These are phyloP conservation scores for Pterocles burchelli DNA, from an alignment of 2,113 vertebrate genomes.

Conservation along the genomic window DNA sequence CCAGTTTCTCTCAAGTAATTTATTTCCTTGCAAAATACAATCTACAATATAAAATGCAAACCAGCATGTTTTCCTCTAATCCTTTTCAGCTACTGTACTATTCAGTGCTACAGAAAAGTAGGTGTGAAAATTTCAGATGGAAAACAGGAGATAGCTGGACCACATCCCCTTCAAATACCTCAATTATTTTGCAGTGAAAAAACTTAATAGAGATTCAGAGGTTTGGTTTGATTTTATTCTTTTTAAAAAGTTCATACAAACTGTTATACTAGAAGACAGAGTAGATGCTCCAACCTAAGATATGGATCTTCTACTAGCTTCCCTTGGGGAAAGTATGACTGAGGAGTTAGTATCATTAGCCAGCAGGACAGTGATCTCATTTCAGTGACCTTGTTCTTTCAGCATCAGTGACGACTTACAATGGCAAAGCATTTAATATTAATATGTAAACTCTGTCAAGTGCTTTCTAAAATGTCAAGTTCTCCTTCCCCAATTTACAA, in stretches of 20 bases:
- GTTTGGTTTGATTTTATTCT: neutral
- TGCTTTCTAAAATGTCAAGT: slow-evolving; percentile 22
- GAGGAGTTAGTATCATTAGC: neutral
- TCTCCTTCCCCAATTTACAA: neutral
- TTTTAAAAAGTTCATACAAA: neutral
- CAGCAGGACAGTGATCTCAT: neutral
- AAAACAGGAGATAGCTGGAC: neutral
- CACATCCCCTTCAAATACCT: neutral
- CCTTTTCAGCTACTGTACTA: neutral
- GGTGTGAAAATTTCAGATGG: neutral
- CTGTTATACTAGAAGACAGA: neutral
- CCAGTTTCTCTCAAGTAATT: neutral
- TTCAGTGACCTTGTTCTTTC: neutral
- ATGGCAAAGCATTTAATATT: neutral
- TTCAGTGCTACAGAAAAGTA: neutral
- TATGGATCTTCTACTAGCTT: neutral
- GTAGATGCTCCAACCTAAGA: neutral
- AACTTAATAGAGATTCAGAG: neutral
- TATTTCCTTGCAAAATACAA: slow-evolving; percentile 15
- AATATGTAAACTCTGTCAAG: neutral
- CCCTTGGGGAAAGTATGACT: neutral
- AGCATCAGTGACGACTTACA: neutral
- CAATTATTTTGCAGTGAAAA: neutral
- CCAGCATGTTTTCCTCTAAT: neutral
- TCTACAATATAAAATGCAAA: neutral